Evolutionary conservation across 2,113 vertebrate genomes (phyloP), one percentile per base, ranked within the genome.

Genomic region (Ranitomeya imitator): DNA sequence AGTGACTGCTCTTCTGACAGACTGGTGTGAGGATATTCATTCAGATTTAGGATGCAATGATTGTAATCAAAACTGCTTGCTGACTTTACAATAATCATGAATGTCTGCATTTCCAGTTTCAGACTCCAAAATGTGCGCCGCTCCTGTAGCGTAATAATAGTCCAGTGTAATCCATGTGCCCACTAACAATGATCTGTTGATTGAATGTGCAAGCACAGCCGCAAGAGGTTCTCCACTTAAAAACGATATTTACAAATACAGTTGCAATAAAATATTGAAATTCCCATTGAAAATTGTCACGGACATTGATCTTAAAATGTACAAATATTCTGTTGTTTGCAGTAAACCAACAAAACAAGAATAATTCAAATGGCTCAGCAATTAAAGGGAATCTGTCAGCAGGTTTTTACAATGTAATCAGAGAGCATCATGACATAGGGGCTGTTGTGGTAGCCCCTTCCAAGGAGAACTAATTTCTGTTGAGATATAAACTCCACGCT

Each of bases 1-100:
- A 52, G 59, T 83, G 81, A 69, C n/a, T 18, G 82, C 45, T 69
- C 63, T 71, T 19, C 63, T 69, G 82, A 67, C 81, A 83, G 63
- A 52, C 82, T 84, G 63, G 82, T 84, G 65, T 21, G 37, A 16
- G 63, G 51, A 81, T 37, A 4, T 9, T 60, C 26, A 37, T 61
- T 31, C 13, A 78, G 51, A 7, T 37, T 60, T 81, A 31, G n/a
- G 13, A 60, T 23, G 55, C 10, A 15, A 57, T 15, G 52, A 23
- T 80, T 60, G 12, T 80, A 23, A 60, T 26, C 23, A 81, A 19
- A 26, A 26, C 13, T 6, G 19, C 54, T 79, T 6, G 12, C 52
- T 26, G 54, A 13, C 54, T 57, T 26, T 81, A 31, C 19, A 60
- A 37, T 19, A 81, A 60, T 19, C 18, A 59, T 26, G 1, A 10